Conservation (phyloP, 2,797 vertebrate genomes). For the Babyrousa celebensis region DNA sequence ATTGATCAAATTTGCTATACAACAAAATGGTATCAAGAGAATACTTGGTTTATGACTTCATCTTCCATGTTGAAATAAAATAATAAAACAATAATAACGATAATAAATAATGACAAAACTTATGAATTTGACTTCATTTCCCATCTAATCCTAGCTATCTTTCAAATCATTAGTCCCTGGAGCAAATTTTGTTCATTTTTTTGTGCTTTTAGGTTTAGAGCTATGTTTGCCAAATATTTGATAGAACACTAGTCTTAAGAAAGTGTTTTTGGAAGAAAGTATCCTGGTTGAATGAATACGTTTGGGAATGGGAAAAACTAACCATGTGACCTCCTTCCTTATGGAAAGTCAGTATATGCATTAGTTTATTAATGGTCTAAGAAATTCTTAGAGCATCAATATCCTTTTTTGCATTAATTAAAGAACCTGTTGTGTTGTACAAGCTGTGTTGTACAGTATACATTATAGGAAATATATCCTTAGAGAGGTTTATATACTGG, state of each 20-base stretch:
- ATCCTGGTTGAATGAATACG: neutral
- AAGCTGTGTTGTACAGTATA: conserved; percentile 10
- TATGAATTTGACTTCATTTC: conserved; percentile 48
- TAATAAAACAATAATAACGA: conserved; percentile 15
- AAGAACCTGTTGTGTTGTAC: neutral
- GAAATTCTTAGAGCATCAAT: neutral
- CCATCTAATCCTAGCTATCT: conserved; percentile 27
- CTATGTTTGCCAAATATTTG: conserved; percentile 17
- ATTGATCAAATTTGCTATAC: conserved; percentile 25
- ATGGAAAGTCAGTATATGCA: conserved; percentile 14
- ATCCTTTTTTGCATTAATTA: neutral
- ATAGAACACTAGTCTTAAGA: conserved; percentile 18
- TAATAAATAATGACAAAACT: conserved; percentile 6
- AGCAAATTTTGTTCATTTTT: conserved; percentile 38
- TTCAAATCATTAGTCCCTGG: conserved; percentile 13
- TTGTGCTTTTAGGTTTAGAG: conserved; percentile 5
- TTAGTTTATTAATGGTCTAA: conserved; percentile 38
- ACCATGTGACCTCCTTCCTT: neutral
- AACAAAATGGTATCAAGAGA: neutral
- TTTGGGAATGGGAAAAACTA: conserved; percentile 42
- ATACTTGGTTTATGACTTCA: conserved; percentile 14
- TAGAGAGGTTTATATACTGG: neutral
- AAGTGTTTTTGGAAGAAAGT: conserved; percentile 36
- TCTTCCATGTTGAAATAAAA: conserved; percentile 41
- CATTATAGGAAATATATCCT: neutral